A percentile compares a stretch with the other conserved stretches of the same genome.
phyloP scores from a whole-genome alignment of 2,888 invertebrate genomes.

The Mythimna lalbum region DNA sequence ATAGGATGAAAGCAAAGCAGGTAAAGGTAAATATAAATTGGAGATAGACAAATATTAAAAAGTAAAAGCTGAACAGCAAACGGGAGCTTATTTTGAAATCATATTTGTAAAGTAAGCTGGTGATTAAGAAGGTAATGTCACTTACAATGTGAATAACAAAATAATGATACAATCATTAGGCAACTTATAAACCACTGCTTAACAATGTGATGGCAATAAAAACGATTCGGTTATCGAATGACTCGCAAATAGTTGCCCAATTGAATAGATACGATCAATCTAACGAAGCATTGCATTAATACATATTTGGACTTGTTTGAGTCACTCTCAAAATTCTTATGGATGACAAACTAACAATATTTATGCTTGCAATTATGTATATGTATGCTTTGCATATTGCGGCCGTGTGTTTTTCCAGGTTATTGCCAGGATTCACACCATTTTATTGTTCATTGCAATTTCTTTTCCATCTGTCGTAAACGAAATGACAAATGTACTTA shows the following conservation, averaged over 20 bases:
- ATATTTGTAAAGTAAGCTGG: background rate
- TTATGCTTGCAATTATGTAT: background rate
- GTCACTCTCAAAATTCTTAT: slow-evolving; percentile 29
- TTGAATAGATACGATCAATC: slow-evolving; percentile 45
- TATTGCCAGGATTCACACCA: background rate
- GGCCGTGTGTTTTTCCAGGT: slow-evolving; percentile 27
- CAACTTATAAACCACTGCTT: slow-evolving; percentile 4
- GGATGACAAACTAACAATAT: slow-evolving; percentile 18
- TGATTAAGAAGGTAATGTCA: slow-evolving; percentile 2
- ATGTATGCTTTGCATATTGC: background rate
- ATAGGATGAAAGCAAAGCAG: slow-evolving; percentile 4
- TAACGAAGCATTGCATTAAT: slow-evolving; percentile 40
- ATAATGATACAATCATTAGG: slow-evolving; percentile 18
- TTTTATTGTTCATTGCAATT: background rate
- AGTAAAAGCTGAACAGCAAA: slow-evolving; percentile 5
- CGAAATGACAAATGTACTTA: background rate
- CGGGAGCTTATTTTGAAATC: background rate
- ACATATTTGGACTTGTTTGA: slow-evolving; percentile 48
- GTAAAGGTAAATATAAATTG: slow-evolving; percentile 1
- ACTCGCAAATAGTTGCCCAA: slow-evolving; percentile 38
- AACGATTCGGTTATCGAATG: slow-evolving; percentile 32
- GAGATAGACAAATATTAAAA: background rate
- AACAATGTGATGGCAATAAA: slow-evolving; percentile 20
- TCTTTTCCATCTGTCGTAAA: background rate
- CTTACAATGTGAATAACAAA: slow-evolving; percentile 8